phyloP scores from a whole-genome alignment of 1,140 invertebrate genomes.

The Eriocheir sinensis region DNA sequence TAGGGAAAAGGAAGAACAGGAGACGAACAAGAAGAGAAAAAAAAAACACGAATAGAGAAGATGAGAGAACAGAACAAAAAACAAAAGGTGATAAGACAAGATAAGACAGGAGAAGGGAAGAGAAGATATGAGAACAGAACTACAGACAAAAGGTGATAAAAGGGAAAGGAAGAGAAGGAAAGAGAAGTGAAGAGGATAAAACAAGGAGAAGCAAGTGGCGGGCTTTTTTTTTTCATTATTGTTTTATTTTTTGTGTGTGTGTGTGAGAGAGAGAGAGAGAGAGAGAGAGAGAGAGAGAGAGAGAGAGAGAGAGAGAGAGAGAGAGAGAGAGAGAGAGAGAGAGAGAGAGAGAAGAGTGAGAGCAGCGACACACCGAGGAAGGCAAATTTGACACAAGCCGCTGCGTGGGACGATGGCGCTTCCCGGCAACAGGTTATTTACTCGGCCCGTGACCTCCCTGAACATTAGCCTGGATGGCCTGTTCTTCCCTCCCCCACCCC shows the following conservation, averaged over 20 bases:
- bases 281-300: slow-evolving; percentile 48
- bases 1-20: background rate
- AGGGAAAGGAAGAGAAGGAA: slow-evolving; percentile 45
- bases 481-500: too few species aligned
- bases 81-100: background rate
- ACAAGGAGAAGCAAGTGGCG: background rate
- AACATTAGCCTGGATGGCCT: too few species aligned
- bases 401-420: too few species aligned
- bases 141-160: background rate
- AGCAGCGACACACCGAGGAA: too few species aligned
- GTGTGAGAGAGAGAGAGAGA: background rate
- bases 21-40: too few species aligned
- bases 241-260: background rate
- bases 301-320: slow-evolving; percentile 29
- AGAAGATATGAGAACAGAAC: background rate
- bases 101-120: background rate
- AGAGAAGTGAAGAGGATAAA: background rate
- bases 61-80: background rate
- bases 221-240: background rate
- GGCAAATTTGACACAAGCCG: background rate
- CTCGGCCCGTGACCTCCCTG: too few species aligned
- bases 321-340: slow-evolving; percentile 15
- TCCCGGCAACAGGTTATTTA: too few species aligned
- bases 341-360: background rate
- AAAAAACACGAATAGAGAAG: background rate